Conservation (phyloP, 2,888 invertebrate genomes). For the Phoenoteleia sp. region DNA sequence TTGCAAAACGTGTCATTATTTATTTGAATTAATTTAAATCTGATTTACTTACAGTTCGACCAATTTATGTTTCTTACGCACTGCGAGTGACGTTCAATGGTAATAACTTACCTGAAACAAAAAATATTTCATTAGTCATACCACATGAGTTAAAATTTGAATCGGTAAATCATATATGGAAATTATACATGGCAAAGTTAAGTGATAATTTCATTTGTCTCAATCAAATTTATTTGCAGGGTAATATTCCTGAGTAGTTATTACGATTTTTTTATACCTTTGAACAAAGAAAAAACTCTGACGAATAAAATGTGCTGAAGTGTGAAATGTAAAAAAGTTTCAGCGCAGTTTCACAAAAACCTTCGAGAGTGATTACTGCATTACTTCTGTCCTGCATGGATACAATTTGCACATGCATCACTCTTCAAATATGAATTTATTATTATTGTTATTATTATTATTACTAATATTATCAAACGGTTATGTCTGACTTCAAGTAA, state of each 20-base stretch:
- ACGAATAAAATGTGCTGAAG: background rate
- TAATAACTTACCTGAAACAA: slow-evolving; percentile 60
- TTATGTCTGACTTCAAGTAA: too few species aligned
- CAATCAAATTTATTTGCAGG: slow-evolving; percentile 3
- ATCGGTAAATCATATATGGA: slow-evolving; percentile 26
- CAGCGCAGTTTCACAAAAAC: background rate
- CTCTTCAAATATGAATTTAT: too few species aligned
- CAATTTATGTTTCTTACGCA: slow-evolving; percentile 37
- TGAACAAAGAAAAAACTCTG: background rate
- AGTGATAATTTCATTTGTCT: slow-evolving; percentile 15
- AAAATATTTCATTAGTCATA: slow-evolving; percentile 18
- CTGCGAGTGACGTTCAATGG: slow-evolving; percentile 18
- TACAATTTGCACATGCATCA: too few species aligned
- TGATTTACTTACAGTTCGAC: slow-evolving; percentile 32
- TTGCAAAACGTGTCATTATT: slow-evolving; percentile 14
- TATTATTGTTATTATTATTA: too few species aligned
- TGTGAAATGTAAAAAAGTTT: background rate
- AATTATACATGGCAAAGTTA: slow-evolving; percentile 17
- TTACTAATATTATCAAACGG: too few species aligned
- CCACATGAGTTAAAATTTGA: slow-evolving; percentile 5
- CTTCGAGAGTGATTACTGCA: background rate
- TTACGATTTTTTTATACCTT: background rate
- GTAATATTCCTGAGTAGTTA: background rate
- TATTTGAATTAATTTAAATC: slow-evolving; percentile 12
- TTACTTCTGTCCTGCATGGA: too few species aligned